Percentiles rank a stretch among this genome's conserved stretches.
These are phyloP conservation scores for Drosophila ficusphila DNA, from an alignment of 1,140 invertebrate genomes.

Conservation along the genomic window DNA sequence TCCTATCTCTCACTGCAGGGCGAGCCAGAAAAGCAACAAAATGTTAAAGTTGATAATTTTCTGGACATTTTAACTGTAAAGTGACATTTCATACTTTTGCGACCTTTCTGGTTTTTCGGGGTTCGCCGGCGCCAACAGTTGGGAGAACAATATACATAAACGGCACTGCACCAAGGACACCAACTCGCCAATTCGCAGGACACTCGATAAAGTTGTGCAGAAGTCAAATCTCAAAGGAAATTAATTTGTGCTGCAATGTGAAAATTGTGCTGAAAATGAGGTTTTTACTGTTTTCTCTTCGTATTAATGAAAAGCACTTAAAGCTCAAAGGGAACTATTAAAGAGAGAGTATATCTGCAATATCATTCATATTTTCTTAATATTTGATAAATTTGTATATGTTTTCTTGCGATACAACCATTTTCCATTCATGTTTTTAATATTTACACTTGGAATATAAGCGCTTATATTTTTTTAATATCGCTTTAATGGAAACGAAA, in stretches of 20 bases:
- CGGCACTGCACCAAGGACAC: constrained; percentile 56
- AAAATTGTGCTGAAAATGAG: constrained; percentile 73
- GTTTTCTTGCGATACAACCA: background rate
- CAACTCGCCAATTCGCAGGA: constrained; percentile 43
- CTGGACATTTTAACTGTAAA: constrained; percentile 74
- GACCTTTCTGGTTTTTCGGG: constrained; percentile 38
- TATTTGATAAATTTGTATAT: background rate
- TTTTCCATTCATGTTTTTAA: constrained; percentile 1
- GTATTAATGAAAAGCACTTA: constrained; percentile 16
- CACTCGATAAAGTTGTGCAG: constrained; percentile 75
- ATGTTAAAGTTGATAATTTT: constrained; percentile 78
- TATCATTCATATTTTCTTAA: background rate
- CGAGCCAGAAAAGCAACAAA: constrained; percentile 40
- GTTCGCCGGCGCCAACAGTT: constrained; percentile 1
- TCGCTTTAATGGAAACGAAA: constrained; percentile 15
- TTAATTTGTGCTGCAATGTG: constrained; percentile 80
- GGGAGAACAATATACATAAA: constrained; percentile 72
- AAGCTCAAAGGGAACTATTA: background rate
- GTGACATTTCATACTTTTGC: constrained; percentile 69
- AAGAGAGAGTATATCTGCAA: no score
- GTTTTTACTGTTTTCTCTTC: constrained; percentile 43
- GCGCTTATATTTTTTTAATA: constrained; percentile 34
- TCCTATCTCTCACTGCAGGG: constrained; percentile 42
- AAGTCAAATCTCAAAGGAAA: constrained; percentile 76
- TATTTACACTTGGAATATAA: constrained; percentile 37